phyloP scores from a whole-genome alignment of 2,113 vertebrate genomes.

The Rattus rattus region DNA sequence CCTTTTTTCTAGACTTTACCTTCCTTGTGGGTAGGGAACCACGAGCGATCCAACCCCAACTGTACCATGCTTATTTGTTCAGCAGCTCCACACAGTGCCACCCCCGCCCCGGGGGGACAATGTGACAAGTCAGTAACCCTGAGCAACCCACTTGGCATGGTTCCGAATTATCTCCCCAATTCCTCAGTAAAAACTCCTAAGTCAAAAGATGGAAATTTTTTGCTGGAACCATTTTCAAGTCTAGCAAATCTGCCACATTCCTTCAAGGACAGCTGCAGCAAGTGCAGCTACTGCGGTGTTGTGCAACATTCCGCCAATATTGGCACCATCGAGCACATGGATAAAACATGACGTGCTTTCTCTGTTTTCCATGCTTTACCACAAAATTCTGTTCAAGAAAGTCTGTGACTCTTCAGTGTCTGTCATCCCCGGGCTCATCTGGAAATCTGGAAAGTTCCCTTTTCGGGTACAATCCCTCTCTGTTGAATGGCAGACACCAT shows the following conservation, averaged over 20 bases:
- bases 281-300: conserved; percentile 77
- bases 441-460: conserved; percentile 55
- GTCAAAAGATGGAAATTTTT: conserved; percentile 74
- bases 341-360: conserved; percentile 79
- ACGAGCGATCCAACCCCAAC: not conserved
- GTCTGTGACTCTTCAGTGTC: conserved; percentile 72
- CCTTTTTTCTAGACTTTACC: conserved; percentile 27
- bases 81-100: not conserved
- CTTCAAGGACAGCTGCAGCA: conserved; percentile 79
- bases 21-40: not conserved
- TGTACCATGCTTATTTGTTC: not conserved
- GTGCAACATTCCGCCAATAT: conserved; percentile 79
- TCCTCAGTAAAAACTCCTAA: conserved; percentile 72
- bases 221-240: conserved; percentile 76
- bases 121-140: not conserved
- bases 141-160: not conserved
- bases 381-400: conserved; percentile 76
- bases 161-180: conserved; percentile 43
- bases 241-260: conserved; percentile 80
- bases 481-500: not conserved
- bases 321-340: conserved; percentile 79
- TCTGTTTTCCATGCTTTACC: conserved; percentile 77
- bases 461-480: conserved; percentile 46
- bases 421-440: conserved; percentile 74
- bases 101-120: not conserved